These are phyloP conservation scores for Xiphorhynchus elegans DNA, from an alignment of 2,113 vertebrate genomes.

Conservation along the genomic window DNA sequence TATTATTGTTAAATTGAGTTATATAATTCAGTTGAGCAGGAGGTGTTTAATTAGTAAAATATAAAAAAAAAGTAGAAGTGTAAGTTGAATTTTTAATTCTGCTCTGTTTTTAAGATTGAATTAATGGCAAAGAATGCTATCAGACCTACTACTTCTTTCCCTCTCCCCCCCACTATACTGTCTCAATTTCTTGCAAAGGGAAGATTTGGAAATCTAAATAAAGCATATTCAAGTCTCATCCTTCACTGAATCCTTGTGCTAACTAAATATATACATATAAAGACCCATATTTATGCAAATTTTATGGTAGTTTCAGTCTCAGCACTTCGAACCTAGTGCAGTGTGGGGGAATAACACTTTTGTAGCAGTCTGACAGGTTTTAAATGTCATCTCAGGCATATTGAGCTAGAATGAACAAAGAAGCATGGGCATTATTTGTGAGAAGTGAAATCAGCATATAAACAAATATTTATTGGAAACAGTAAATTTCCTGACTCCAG, in stretches of 20 bases:
- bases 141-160: not conserved
- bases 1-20: not conserved
- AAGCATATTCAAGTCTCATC: not conserved
- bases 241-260: not conserved
- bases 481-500: not conserved
- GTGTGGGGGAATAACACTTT: not conserved
- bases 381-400: not conserved
- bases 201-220: not conserved
- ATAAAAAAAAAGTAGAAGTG: not conserved
- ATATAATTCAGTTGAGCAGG: not conserved
- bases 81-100: not conserved
- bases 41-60: not conserved
- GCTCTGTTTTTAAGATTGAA: not conserved
- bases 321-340: not conserved
- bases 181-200: not conserved
- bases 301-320: not conserved
- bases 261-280: not conserved
- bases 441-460: not conserved
- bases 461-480: not conserved
- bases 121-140: not conserved
- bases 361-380: not conserved
- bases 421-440: not conserved
- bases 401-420: not conserved
- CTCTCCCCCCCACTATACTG: fast-evolving
- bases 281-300: not conserved